A percentile compares a stretch with the other conserved stretches of the same genome.
phyloP scores from a whole-genome alignment of 2,888 invertebrate genomes.

The Cetonia aurata region DNA sequence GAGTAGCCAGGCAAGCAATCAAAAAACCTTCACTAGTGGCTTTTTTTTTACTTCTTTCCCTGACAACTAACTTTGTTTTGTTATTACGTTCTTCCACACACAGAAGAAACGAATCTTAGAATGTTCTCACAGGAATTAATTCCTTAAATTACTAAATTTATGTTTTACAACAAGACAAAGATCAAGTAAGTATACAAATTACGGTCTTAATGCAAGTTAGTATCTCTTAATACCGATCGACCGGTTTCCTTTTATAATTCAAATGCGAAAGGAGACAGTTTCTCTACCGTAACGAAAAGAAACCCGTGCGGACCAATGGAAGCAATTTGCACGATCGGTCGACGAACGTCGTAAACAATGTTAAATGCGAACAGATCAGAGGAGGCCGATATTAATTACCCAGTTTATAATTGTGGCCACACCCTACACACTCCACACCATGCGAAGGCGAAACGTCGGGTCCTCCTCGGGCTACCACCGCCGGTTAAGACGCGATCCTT shows the following conservation, averaged over 20 bases:
- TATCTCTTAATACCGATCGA: conserved; percentile 25
- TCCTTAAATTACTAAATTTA: too few relatives aligned
- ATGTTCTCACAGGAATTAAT: too few relatives aligned
- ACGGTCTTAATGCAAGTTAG: conserved; percentile 9
- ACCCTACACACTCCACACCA: conserved; percentile 45
- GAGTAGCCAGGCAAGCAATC: too few relatives aligned
- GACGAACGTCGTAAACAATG: conserved; percentile 36
- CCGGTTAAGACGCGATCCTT: conserved; percentile 8
- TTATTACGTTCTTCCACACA: too few relatives aligned
- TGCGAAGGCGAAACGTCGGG: conserved; percentile 25
- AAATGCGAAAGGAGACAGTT: conserved; percentile 27
- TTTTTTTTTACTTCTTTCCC: too few relatives aligned
- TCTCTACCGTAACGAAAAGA: conserved; percentile 25
- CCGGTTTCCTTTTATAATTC: conserved; percentile 18
- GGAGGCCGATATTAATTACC: conserved; percentile 56
- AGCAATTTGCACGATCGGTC: conserved; percentile 34
- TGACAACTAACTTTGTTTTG: too few relatives aligned
- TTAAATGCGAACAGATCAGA: conserved; percentile 52
- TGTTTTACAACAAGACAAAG: too few relatives aligned
- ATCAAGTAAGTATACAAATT: background rate
- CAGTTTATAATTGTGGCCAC: conserved; percentile 56
- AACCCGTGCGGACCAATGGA: conserved; percentile 27
- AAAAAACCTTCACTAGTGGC: too few relatives aligned
- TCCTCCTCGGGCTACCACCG: conserved; percentile 35
- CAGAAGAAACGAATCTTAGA: too few relatives aligned